phyloP scores from a whole-genome alignment of 2,888 invertebrate genomes.

The Palloptera scutellata region DNA sequence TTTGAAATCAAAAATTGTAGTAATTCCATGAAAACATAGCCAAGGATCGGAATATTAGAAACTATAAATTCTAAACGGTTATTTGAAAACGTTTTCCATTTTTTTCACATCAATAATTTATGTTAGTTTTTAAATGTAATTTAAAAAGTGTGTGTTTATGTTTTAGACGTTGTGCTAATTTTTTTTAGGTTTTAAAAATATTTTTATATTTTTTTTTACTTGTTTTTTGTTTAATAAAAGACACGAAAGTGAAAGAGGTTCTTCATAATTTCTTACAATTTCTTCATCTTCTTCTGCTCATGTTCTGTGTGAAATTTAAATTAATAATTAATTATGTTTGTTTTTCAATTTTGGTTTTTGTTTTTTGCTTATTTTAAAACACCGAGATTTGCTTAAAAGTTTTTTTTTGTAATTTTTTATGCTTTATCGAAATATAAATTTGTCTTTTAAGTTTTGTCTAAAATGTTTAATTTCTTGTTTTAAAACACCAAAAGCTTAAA shows the following conservation, averaged over 20 bases:
- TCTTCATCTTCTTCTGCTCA: constrained; percentile 34
- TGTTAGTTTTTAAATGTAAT: constrained; percentile 6
- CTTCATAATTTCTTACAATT: constrained; percentile 40
- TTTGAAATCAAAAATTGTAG: not conserved
- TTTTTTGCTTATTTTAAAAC: constrained; percentile 55
- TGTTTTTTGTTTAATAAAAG: constrained; percentile 55
- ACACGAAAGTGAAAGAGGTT: constrained; percentile 65
- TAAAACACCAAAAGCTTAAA: constrained; percentile 65
- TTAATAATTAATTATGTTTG: constrained; percentile 35
- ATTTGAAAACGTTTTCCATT: too few species aligned
- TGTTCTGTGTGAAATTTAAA: constrained; percentile 16
- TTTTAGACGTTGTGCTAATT: constrained; percentile 30
- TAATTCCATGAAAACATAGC: too few species aligned
- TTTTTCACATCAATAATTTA: too few species aligned
- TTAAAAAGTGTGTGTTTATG: constrained; percentile 29
- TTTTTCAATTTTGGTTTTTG: constrained; percentile 40
- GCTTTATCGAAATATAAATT: constrained; percentile 53
- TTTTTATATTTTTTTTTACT: constrained; percentile 31
- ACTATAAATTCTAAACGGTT: too few species aligned
- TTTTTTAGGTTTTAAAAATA: constrained; percentile 30
- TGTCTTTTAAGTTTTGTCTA: constrained; percentile 47
- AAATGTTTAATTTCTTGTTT: constrained; percentile 47
- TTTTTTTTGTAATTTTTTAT: constrained; percentile 45
- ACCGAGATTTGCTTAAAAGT: constrained; percentile 57
- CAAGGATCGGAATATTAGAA: too few species aligned